Percentiles rank a stretch among this genome's conserved stretches.
phyloP scores from a whole-genome alignment of 2,797 vertebrate genomes.

The Mus caroli region DNA sequence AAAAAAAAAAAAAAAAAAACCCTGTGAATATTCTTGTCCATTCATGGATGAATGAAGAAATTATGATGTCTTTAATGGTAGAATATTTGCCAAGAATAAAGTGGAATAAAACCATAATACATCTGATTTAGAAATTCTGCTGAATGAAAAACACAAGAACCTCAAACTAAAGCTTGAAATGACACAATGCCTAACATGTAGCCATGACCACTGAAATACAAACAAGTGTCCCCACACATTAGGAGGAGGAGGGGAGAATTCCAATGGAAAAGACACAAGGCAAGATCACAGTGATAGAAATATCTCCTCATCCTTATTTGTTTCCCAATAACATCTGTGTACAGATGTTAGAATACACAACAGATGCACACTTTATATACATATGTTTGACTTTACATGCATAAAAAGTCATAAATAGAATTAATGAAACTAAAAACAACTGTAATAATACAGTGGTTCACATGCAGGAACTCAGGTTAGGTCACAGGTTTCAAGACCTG shows the following conservation, averaged over 20 bases:
- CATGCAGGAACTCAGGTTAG: conserved; percentile 4
- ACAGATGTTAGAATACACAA: not conserved
- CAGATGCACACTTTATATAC: not conserved
- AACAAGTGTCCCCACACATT: not conserved
- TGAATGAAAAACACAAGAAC: not conserved
- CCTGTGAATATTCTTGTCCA: not conserved
- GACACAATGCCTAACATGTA: not conserved
- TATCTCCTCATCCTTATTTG: not conserved
- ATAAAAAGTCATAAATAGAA: not conserved
- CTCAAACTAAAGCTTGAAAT: not conserved
- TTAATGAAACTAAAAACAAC: not conserved
- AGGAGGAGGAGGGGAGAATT: not conserved
- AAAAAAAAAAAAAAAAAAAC: too few relatives aligned
- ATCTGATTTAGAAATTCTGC: not conserved
- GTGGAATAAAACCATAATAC: not conserved
- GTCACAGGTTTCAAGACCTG: not conserved
- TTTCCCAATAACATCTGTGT: not conserved
- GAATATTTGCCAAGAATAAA: conserved; percentile 13
- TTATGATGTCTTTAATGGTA: not conserved
- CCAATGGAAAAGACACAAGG: not conserved
- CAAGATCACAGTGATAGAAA: not conserved
- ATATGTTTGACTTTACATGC: not conserved
- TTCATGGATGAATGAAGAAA: conserved; percentile 27
- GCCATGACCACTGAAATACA: not conserved
- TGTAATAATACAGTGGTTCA: not conserved